Evolutionary conservation across 2,888 invertebrate species (phyloP), one percentile per base, ranked within the genome.

Genomic region (Margaritifera margaritifera): DNA sequence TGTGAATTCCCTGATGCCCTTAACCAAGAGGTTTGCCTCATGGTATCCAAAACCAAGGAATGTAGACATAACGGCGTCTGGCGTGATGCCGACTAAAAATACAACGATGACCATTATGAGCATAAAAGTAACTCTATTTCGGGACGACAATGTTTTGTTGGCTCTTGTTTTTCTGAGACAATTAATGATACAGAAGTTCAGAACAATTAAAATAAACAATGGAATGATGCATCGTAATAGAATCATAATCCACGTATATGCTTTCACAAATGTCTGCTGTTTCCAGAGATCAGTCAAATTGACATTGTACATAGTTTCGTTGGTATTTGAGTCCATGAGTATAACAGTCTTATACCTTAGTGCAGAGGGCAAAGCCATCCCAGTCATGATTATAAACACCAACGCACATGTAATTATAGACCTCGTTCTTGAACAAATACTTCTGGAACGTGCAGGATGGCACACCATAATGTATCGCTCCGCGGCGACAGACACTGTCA

Each of bases 381-480:
- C 64, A 51, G 79, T 72, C 81, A 86, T 83, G 52, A 76, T 55
- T 3, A 81, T 19, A 65, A 75, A 85, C 8, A 84, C 78, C 1
- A 70, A 24, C 18, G 68, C 64, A 57, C 80, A 73, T 6, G 78
- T 74, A 19, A 81, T 66, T 62, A 74, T 77, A 6, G 89, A 85
- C 19, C 87, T 67, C 6, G 66, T 64, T 42, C 83, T 79, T 4
- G 84, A 86, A 65, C 84, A 84, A 25, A 84, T 72, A 22, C 78
- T 66, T 64, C 79, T 79, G 1, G 85, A 83, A 51, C 80, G 72
- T 6, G 82, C 79, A n/a, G 88, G 84, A 68, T 87, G 82, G 60
- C 86, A 87, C 24, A 88, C 87, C 53, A 84, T 80, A 19, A 88
- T 81, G 68, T 82, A 88, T 4, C 88, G 72, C 71, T 88, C 88